A percentile compares a stretch with the other conserved stretches of the same genome.
These are phyloP conservation scores for Bufo gargarizans DNA, from an alignment of 2,113 vertebrate genomes.

Conservation along the genomic window DNA sequence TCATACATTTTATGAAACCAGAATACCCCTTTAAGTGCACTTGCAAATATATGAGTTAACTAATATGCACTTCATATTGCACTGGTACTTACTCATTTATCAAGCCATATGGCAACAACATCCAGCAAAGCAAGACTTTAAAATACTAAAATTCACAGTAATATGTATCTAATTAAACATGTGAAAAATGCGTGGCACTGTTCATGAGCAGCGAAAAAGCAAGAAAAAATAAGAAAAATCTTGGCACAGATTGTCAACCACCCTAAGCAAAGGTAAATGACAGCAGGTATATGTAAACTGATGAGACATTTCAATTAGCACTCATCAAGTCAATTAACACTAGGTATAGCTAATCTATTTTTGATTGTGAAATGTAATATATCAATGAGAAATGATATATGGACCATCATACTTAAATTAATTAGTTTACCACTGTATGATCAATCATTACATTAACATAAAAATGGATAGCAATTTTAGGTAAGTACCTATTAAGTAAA, in stretches of 20 bases:
- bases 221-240: background rate
- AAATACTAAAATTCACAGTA: background rate
- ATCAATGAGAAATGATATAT: background rate
- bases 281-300: background rate
- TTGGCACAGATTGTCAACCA: background rate
- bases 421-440: background rate
- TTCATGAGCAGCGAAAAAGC: background rate
- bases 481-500: too few species aligned
- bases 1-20: too few species aligned
- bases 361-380: background rate
- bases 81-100: background rate
- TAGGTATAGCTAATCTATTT: background rate
- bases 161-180: background rate
- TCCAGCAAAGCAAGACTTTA: background rate
- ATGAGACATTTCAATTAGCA: background rate
- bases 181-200: background rate
- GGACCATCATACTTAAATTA: background rate
- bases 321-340: constrained; percentile 2
- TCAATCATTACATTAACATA: background rate
- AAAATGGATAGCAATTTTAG: too few species aligned
- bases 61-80: background rate
- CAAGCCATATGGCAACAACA: background rate
- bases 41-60: background rate
- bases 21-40: background rate
- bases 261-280: background rate